Evolutionary conservation across 2,797 vertebrate species (phyloP).

Genomic region (Galago senegalensis): DNA sequence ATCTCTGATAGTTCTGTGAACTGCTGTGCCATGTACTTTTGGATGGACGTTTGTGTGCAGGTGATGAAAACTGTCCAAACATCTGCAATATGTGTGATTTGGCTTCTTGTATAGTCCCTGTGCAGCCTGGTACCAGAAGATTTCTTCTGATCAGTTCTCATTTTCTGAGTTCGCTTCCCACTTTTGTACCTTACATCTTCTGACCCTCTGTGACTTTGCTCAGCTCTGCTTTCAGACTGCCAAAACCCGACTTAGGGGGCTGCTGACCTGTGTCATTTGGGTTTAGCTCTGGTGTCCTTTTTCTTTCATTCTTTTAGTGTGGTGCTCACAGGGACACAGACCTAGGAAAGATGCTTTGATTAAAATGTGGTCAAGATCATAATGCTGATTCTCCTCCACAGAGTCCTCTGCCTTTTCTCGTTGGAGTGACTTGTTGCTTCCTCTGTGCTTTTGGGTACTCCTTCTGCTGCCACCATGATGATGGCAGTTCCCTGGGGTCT

Average conservation of each 20-base stretch:
- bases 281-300: not conserved
- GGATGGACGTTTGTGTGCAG: slow-evolving; percentile 22
- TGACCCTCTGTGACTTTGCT: not conserved
- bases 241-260: not conserved
- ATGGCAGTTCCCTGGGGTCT: not conserved
- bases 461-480: not conserved
- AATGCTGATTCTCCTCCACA: not conserved
- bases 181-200: not conserved
- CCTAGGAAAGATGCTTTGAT: not conserved
- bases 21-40: not conserved
- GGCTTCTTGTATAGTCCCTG: not conserved
- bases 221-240: not conserved
- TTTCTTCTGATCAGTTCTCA: slow-evolving; percentile 26
- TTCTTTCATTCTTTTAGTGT: not conserved
- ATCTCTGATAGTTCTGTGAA: slow-evolving; percentile 46
- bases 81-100: slow-evolving; percentile 31
- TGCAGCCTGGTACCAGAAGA: not conserved
- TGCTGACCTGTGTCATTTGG: not conserved
- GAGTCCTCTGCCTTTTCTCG: not conserved
- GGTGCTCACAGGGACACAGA: not conserved
- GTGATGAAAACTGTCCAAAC: not conserved
- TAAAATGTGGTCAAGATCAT: not conserved
- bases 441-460: not conserved
- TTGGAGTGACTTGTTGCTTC: not conserved
- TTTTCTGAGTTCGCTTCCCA: not conserved